Evolutionary conservation across 2,797 vertebrate species (phyloP).

Genomic region (Ptychobarbus kaznakovi): DNA sequence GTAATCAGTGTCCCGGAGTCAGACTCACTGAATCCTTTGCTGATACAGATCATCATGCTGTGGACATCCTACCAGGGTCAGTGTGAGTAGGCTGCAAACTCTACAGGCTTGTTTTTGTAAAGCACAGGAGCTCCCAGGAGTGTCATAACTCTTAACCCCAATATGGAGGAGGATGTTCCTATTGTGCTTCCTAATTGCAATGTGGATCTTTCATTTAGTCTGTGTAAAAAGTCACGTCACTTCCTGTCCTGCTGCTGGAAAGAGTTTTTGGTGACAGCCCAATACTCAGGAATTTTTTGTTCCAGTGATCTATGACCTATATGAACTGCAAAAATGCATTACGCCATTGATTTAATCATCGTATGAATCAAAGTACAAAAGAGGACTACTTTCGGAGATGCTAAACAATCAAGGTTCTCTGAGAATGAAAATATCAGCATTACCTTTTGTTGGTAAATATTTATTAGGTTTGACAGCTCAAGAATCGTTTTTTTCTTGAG

Average conservation of each 20-base stretch:
- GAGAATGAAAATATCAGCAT: neutral
- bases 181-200: slow-evolving; percentile 85
- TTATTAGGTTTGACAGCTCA: neutral
- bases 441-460: neutral
- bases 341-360: neutral
- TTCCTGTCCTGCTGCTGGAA: slow-evolving; percentile 53
- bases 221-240: slow-evolving; percentile 71
- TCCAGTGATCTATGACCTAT: slow-evolving; percentile 44
- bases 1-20: slow-evolving; percentile 31
- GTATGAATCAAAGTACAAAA: neutral
- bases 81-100: slow-evolving; percentile 59
- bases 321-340: slow-evolving; percentile 20
- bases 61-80: slow-evolving; percentile 50
- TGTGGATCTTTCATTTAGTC: slow-evolving; percentile 80
- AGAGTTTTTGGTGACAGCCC: slow-evolving; percentile 42
- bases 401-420: neutral
- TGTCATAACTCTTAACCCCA: slow-evolving; percentile 77
- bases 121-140: slow-evolving; percentile 75
- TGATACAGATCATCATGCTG: slow-evolving; percentile 40
- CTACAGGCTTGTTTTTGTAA: slow-evolving; percentile 76
- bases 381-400: neutral
- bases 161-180: slow-evolving; percentile 81
- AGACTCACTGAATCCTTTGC: slow-evolving; percentile 22
- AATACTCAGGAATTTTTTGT: slow-evolving; percentile 42
- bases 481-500: neutral